Base-by-base conservation (phyloP, 1,140 invertebrate genomes). In the Megalopta genalis region DNA sequence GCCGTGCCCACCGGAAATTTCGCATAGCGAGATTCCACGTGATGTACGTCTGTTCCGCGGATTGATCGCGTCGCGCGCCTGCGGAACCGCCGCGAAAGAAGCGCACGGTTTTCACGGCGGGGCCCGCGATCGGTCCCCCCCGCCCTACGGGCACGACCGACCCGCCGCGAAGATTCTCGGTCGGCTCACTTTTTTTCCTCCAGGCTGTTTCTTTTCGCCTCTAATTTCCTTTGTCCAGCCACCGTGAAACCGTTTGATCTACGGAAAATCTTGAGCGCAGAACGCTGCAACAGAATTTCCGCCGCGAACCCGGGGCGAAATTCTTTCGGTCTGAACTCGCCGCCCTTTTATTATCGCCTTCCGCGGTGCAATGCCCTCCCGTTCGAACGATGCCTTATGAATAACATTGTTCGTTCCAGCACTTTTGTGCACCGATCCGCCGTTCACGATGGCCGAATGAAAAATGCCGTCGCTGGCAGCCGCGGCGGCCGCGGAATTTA, bases 1-100 rank as follows among this genome's bases (percentile, higher is more conserved):
- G 16, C 80, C 80, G 72, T 74, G 27, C 60, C 63, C 68, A 74
- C 54, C 75, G 80, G 84, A 86, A 86, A 86, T 86, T 85, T 86
- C 83, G 71, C 73, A 46, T 69, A 39, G 69, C 54, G 83, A 77
- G 71, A 77, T 77, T 66, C 65, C 62, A 69, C 78, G 62, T 63
- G 73, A 77, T 83, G 46, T 77, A 70, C 65, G 71, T 62, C 68
- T 63, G 52, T 49, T 49, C 18, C 62, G 27, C 67, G 60, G 42
- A 68, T 68, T 39, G 42, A 73, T 39, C 18, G 46, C 23, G 12
- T n/a, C 37, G n/a, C 54, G 25, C 32, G 39, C 37, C 6, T 12
- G 18, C 12, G 2, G 21, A 60, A 60, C 9, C 16, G 16, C 37
- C 10, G n/a, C 5, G 16, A 60, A 77, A 69, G 66, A 60, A 77